Base-by-base conservation (phyloP, 2,888 invertebrate species). In the Trachelus tabidus region DNA sequence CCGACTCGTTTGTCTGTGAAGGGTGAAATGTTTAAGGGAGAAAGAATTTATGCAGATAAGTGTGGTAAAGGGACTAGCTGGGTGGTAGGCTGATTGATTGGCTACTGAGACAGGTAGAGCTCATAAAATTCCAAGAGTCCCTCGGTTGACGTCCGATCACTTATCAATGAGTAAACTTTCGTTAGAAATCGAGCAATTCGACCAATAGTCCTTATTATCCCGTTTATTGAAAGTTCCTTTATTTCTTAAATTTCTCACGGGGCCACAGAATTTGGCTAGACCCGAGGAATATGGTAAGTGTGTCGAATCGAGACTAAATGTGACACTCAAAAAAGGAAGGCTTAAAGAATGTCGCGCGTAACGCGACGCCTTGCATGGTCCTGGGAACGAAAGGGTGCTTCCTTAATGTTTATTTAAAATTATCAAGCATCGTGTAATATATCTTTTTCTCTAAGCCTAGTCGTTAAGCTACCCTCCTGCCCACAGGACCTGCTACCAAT, bases 371-470 rank as follows among this genome's bases (percentile, higher is more conserved):
- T 31, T 1, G 71, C 71, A 71, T 3, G 71, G 71, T 71, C 71
- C 31, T 34, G 71, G 15, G 71, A 71, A 31, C 71, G 12, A 9
- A 30, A 71, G 33, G 34, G 34, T 31, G 71, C 31, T 71, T 34
- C 11, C 12, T 31, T 71, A 71, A 71, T n/a, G 71, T 33, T 71
- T 71, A 34, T 71, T 71, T 71, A 71, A 71, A 71, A 71, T 71
- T 71, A 71, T 31, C 71, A 71, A 71, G 71, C 71, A 71, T 31
- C 71, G 23, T 56, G 56, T 71, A 71, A 71, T 33, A 71, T 71
- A 71, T 71, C 71, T 71, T 71, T 34, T 71, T 71, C 23, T 23
- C 31, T 71, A 71, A 71, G 71, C 71, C 71, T 71, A 71, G 71
- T 71, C 12, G 33, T 71, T 71, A 71, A 33, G 23, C 71, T 71